Evolutionary conservation across 2,113 vertebrate genomes (phyloP).

Genomic region (Hystrix cristata): DNA sequence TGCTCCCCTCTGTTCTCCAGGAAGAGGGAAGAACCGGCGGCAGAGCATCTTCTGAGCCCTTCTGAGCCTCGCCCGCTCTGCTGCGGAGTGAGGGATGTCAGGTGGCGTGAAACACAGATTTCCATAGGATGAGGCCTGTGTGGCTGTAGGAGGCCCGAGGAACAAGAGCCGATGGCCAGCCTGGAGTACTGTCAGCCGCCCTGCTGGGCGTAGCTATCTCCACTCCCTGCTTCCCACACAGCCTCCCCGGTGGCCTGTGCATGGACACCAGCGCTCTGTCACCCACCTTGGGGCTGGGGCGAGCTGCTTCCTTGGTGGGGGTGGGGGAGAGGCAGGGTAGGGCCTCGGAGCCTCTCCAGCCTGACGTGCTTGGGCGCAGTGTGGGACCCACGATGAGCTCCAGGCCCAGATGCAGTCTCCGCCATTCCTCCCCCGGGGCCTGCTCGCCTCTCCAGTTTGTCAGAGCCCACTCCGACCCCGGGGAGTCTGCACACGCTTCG

Average conservation of each 20-base stretch:
- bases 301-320: not conserved
- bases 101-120: not conserved
- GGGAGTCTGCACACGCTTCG: not conserved
- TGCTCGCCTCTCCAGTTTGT: not conserved
- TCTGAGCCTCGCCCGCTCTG: constrained; percentile 87
- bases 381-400: not conserved
- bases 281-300: not conserved
- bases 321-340: not conserved
- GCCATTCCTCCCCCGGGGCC: not conserved
- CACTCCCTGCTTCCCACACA: not conserved
- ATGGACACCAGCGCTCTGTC: not conserved
- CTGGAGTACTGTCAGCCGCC: constrained; percentile 32
- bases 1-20: constrained; percentile 83
- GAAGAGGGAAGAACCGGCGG: constrained; percentile 95
- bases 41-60: constrained; percentile 96
- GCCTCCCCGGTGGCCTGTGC: not conserved
- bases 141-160: not conserved
- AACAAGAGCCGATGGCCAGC: not conserved
- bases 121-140: not conserved
- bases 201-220: constrained; percentile 52
- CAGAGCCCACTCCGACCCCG: not conserved
- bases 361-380: not conserved
- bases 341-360: not conserved
- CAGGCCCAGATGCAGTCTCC: not conserved
- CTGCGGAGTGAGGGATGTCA: not conserved